These are phyloP conservation scores for Podocnemis expansa DNA, from an alignment of 2,113 vertebrate genomes.

Conservation along the genomic window DNA sequence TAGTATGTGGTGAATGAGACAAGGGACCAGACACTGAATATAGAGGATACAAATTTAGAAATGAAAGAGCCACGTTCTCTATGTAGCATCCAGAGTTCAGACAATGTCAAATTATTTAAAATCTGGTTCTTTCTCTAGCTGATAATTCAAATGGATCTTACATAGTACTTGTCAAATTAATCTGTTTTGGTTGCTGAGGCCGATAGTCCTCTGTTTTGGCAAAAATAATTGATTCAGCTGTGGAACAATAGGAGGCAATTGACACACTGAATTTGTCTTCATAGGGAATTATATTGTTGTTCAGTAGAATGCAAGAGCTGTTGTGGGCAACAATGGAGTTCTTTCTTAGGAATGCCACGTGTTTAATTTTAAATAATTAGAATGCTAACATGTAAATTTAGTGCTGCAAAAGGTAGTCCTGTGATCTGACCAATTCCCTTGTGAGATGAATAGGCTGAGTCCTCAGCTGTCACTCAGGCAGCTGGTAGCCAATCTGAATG, in stretches of 20 bases:
- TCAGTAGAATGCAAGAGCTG: background rate
- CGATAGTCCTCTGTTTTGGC: slow-evolving; percentile 48
- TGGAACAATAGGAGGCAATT: slow-evolving; percentile 34
- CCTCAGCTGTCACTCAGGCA: background rate
- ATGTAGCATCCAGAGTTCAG: background rate
- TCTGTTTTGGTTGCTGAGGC: background rate
- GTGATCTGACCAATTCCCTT: too few relatives aligned
- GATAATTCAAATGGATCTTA: background rate
- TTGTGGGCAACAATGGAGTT: background rate
- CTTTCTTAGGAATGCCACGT: background rate
- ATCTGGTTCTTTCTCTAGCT: background rate
- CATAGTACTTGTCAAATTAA: background rate
- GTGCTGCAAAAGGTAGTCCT: background rate
- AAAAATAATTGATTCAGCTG: slow-evolving; percentile 40
- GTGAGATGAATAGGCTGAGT: background rate
- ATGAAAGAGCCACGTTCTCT: background rate
- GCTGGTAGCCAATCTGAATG: background rate
- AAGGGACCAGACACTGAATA: accelerated
- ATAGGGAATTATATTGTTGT: slow-evolving; percentile 6
- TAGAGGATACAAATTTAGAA: background rate
- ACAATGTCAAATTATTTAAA: background rate
- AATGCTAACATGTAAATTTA: background rate
- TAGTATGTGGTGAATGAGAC: background rate
- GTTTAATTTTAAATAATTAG: background rate
- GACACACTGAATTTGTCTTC: slow-evolving; percentile 49